Evolutionary conservation across 2,113 vertebrate species (phyloP).

Genomic region (Otis tarda): DNA sequence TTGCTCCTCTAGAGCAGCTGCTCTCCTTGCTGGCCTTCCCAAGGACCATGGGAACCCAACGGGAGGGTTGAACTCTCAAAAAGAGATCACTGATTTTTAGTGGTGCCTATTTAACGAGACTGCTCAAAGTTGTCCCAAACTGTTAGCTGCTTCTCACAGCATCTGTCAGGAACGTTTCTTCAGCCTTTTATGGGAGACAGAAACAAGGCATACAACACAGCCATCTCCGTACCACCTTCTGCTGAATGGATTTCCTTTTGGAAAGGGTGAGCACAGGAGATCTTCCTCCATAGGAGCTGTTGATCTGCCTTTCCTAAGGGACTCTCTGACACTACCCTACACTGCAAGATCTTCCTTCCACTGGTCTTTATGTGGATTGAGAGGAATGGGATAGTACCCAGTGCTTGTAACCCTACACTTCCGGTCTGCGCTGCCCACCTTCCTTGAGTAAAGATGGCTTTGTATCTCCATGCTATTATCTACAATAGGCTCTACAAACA

Average conservation of each 20-base stretch:
- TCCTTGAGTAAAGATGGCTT: neutral
- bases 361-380: neutral
- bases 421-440: neutral
- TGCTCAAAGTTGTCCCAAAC: neutral
- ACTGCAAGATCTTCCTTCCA: neutral
- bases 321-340: neutral
- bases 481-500: neutral
- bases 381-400: neutral
- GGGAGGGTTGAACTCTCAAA: neutral
- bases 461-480: neutral
- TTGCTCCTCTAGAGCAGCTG: neutral
- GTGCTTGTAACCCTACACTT: neutral
- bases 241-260: neutral
- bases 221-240: neutral
- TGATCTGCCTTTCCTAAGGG: neutral
- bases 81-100: neutral
- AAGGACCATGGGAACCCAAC: neutral
- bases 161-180: neutral
- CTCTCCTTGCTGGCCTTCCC: neutral
- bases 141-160: neutral
- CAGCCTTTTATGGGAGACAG: neutral
- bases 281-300: accelerated
- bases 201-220: neutral
- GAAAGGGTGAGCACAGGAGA: neutral
- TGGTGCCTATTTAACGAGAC: neutral